Evolutionary conservation across 2,113 vertebrate genomes (phyloP).

Genomic region (Actinemys pallida): DNA sequence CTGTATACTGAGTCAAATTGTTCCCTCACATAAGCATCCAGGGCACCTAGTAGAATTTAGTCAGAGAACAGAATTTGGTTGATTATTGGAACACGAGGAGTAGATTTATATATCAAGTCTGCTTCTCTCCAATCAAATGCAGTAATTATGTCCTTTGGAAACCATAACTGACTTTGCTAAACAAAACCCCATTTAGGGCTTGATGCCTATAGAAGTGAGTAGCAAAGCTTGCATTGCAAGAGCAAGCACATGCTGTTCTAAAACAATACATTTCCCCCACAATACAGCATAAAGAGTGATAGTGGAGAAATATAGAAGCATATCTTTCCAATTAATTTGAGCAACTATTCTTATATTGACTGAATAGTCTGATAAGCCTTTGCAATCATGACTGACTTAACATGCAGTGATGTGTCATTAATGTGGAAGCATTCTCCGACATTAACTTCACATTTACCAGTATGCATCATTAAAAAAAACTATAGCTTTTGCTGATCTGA

Average conservation of each 20-base stretch:
- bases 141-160: background rate
- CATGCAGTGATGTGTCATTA: fast-evolving
- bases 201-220: background rate
- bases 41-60: background rate
- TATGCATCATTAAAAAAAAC: background rate
- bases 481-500: fast-evolving
- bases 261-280: background rate
- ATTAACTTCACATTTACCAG: background rate
- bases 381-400: background rate
- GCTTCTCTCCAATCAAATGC: background rate
- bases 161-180: background rate
- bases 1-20: background rate
- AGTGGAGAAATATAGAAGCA: background rate
- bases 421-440: too few species aligned
- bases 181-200: background rate
- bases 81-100: too few species aligned
- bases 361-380: fast-evolving
- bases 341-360: background rate
- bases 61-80: background rate
- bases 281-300: background rate
- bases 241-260: background rate
- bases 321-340: background rate
- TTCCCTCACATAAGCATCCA: background rate
- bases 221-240: background rate
- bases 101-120: background rate